These are phyloP conservation scores for Meloidogyne hapla DNA, from an alignment of 1,140 invertebrate species.

Conservation along the genomic window DNA sequence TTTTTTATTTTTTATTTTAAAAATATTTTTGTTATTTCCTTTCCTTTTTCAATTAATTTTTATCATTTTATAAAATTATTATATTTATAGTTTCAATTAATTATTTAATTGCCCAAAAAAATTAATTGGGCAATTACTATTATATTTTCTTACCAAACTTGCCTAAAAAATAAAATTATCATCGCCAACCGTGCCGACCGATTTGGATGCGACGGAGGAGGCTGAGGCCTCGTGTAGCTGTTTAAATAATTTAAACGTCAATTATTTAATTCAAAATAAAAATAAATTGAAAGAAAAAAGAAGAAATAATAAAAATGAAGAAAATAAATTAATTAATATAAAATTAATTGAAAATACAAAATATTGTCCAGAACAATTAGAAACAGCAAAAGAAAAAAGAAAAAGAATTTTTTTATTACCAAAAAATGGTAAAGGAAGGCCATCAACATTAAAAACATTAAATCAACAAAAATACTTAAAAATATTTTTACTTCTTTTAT, in stretches of 20 bases:
- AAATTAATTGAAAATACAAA: too few species aligned
- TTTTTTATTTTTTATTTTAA: too few species aligned
- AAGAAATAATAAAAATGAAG: background rate
- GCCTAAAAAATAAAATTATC: background rate
- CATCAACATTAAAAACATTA: background rate
- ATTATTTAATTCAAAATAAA: too few species aligned
- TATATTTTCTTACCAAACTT: too few species aligned
- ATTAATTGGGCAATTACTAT: background rate
- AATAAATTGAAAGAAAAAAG: background rate
- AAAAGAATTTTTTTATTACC: background rate
- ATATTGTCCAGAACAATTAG: background rate
- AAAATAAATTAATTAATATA: background rate
- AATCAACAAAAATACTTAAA: too few species aligned
- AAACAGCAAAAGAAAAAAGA: background rate
- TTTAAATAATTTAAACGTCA: too few species aligned
- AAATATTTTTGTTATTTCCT: too few species aligned
- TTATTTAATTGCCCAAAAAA: background rate
- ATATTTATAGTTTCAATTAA: too few species aligned
- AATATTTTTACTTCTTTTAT: background rate
- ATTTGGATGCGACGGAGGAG: slow-evolving; percentile 1
- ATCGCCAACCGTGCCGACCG: background rate
- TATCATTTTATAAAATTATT: too few species aligned
- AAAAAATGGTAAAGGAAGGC: background rate
- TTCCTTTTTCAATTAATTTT: too few species aligned
- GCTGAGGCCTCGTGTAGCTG: too few species aligned